Evolutionary conservation across 92 coral and sea anemone species (phyloP), one percentile per base, ranked within the genome.

Genomic region (Bergia puertoricense): DNA sequence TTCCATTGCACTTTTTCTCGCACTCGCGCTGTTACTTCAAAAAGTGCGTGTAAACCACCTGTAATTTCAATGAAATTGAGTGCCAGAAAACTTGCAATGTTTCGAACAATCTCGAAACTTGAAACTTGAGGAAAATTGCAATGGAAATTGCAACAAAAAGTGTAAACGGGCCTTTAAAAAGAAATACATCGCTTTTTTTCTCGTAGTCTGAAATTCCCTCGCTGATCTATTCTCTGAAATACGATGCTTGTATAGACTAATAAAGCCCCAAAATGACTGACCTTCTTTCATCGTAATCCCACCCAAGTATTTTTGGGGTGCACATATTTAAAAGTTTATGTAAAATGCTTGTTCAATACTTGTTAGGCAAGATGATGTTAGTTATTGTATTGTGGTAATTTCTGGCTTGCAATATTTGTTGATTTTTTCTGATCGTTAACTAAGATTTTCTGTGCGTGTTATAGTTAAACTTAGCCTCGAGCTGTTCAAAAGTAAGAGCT

Each of bases 381-480:
- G 76, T n/a, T 43, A 40, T 82, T 66, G 41, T 71, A 14, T 48
- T 46, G 1, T 9, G 23, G 44, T 84, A 30, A 84, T 84, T 81
- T 18, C 39, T 69, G 56, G 79, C 37, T 48, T 71, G 39, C 77
- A 45, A 43, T 83, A 82, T 82, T 48, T 59, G 38, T 82, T 30
- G 30, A 30, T 41, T 51, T 62, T 79, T 4, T n/a, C 39, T 82
- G 69, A 30, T 82, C 77, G 77, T 44, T 84, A 69, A 69, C 66
- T 84, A 48, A 68, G 43, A 72, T 45, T 84, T 84, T 83, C 11
- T 48, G 18, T 15, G 15, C 37, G 54, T 48, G 11, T 68, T 84
- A 71, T 62, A 82, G 86, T 82, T 82, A 82, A 66, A 69, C 18
- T 66, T 69, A 37, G 67, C 87, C 79, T 44, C 11, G 36, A 84